Conservation (phyloP, 2,797 vertebrate genomes). For the Ptychadena robeensis region DNA sequence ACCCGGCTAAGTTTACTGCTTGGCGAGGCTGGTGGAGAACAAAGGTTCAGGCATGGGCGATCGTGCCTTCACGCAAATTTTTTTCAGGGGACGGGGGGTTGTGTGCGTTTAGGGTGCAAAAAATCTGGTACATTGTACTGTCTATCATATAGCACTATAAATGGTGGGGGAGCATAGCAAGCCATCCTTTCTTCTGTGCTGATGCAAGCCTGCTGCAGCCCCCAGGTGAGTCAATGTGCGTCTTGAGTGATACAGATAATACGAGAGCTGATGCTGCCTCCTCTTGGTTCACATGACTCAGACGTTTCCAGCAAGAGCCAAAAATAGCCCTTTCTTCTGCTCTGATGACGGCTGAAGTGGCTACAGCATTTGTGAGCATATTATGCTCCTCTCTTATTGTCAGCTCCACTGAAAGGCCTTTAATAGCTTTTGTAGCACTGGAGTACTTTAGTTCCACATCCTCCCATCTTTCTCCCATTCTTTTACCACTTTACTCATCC, state of each 20-base stretch:
- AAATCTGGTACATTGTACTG: no score
- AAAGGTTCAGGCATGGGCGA: no score
- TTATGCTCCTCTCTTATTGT: conserved; percentile 47
- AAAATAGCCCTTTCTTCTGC: conserved; percentile 56
- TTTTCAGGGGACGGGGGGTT: no score
- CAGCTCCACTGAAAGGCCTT: conserved; percentile 41
- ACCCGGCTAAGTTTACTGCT: no score
- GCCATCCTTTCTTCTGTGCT: conserved; percentile 11
- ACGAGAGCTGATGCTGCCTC: conserved; percentile 27
- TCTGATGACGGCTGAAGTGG: conserved; percentile 52
- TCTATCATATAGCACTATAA: no score
- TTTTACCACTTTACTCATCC: conserved; percentile 26
- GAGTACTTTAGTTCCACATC: conserved; percentile 18
- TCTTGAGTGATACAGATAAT: conserved; percentile 30
- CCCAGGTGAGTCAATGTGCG: conserved; percentile 43
- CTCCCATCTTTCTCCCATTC: not conserved
- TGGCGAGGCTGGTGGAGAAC: no score
- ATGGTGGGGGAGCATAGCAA: not conserved
- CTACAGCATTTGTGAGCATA: conserved; percentile 37
- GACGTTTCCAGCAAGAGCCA: conserved; percentile 32
- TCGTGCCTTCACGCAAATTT: no score
- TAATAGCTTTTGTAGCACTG: conserved; percentile 36
- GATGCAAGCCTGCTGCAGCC: conserved; percentile 16
- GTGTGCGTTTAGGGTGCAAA: no score
- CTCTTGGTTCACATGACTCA: conserved; percentile 37